A percentile compares a stretch with the other conserved stretches of the same genome.
phyloP scores from a whole-genome alignment of 2,888 invertebrate species.

The Helicoverpa assulta region DNA sequence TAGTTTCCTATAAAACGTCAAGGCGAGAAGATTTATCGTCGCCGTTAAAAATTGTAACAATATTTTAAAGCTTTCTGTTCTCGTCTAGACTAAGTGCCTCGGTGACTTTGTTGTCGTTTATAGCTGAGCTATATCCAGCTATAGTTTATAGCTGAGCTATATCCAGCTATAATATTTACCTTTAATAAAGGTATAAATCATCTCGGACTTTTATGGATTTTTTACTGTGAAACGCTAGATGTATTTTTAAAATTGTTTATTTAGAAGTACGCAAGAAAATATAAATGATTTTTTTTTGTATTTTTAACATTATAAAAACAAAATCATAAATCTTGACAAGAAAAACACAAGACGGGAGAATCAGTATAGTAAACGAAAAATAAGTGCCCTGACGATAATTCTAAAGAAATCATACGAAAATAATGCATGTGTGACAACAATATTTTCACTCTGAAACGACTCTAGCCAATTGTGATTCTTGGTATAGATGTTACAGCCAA shows the following conservation, averaged over 20 bases:
- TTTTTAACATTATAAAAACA: too few species aligned
- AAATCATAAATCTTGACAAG: too few species aligned
- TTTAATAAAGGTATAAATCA: conserved; percentile 2
- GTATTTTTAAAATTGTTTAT: not conserved
- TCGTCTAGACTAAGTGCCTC: conserved; percentile 40
- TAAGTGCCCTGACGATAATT: too few species aligned
- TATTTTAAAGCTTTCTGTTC: conserved; percentile 19
- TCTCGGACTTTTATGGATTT: not conserved
- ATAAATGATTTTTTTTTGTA: too few species aligned
- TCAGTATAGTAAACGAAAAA: too few species aligned
- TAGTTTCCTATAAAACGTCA: conserved; percentile 44
- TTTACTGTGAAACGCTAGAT: not conserved
- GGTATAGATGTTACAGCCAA: too few species aligned
- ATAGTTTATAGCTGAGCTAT: conserved; percentile 28
- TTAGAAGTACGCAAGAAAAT: too few species aligned
- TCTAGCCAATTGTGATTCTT: too few species aligned
- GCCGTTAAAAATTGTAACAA: conserved; percentile 28
- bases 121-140: conserved; percentile 1
- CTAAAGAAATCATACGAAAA: too few species aligned
- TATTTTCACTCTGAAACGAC: too few species aligned
- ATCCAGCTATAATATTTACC: not conserved
- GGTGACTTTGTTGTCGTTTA: conserved; percentile 38
- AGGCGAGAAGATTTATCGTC: conserved; percentile 41
- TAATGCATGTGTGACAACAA: too few species aligned
- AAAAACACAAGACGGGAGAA: too few species aligned